These are phyloP conservation scores for Acanthurus lineatus DNA, from an alignment of 2,797 vertebrate species.

Conservation along the genomic window DNA sequence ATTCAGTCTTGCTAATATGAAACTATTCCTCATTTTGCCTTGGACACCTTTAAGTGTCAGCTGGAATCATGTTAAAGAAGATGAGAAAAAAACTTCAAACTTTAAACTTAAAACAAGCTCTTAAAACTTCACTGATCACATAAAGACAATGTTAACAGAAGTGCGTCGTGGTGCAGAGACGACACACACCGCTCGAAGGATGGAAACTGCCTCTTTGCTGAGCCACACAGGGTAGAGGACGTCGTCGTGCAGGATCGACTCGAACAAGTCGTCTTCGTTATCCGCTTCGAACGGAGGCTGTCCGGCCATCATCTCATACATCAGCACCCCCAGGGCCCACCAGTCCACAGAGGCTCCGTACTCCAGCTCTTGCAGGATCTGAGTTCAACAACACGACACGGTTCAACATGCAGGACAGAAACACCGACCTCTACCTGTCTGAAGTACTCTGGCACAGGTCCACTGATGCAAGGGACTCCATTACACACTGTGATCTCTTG, in stretches of 20 bases:
- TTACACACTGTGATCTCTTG: no score
- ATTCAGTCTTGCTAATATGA: not conserved
- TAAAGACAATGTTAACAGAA: not conserved
- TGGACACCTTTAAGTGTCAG: not conserved
- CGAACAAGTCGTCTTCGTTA: slow-evolving; percentile 97
- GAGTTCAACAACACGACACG: slow-evolving; percentile 1
- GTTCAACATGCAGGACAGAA: not conserved
- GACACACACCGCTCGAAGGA: slow-evolving; percentile 92
- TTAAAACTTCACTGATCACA: not conserved
- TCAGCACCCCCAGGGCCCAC: slow-evolving; percentile 98
- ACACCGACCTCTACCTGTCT: not conserved
- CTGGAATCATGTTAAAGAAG: not conserved
- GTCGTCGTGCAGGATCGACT: slow-evolving; percentile 97
- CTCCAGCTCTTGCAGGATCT: slow-evolving; percentile 98
- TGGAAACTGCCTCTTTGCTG: slow-evolving; percentile 97
- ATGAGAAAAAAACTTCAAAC: not conserved
- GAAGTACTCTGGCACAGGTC: not conserved
- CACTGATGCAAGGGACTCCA: not conserved
- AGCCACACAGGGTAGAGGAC: slow-evolving; percentile 99
- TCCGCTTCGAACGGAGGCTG: slow-evolving; percentile 98
- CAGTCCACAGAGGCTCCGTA: slow-evolving; percentile 97
- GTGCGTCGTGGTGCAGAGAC: not conserved
- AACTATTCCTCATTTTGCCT: not conserved
- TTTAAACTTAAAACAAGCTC: not conserved
- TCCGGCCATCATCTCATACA: slow-evolving; percentile 99